Conservation (phyloP, 2,797 vertebrate genomes). For the Halcyon leucocephala region DNA sequence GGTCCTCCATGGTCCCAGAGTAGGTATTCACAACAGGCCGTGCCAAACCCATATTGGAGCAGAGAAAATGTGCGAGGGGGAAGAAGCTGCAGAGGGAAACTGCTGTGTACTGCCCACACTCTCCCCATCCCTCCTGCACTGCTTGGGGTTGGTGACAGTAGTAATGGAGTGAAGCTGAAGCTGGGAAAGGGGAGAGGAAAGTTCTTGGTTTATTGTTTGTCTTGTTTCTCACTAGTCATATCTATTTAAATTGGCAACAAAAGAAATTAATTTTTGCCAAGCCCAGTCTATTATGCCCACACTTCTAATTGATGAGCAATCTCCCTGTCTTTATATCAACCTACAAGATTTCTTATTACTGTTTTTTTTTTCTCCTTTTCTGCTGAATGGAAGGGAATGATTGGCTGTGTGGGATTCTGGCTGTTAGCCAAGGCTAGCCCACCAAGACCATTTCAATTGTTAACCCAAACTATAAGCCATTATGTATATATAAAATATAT, state of each 20-base stretch:
- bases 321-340: neutral
- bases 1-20: neutral
- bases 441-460: neutral
- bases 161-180: neutral
- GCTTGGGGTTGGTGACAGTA: rapidly evolving
- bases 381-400: neutral
- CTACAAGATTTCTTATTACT: neutral
- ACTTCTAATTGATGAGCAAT: neutral
- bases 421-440: neutral
- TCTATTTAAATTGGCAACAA: neutral
- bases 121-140: neutral
- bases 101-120: rapidly evolving
- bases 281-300: neutral
- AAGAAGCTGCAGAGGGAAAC: neutral
- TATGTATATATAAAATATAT: neutral
- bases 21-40: neutral
- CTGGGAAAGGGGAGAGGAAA: neutral
- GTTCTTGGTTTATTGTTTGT: neutral
- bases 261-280: neutral
- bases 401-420: neutral
- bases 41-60: rapidly evolving
- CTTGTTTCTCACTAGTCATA: neutral
- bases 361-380: neutral
- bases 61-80: neutral
- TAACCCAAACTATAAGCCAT: neutral